phyloP scores from a whole-genome alignment of 2,797 vertebrate genomes.

The Squalus acanthias region DNA sequence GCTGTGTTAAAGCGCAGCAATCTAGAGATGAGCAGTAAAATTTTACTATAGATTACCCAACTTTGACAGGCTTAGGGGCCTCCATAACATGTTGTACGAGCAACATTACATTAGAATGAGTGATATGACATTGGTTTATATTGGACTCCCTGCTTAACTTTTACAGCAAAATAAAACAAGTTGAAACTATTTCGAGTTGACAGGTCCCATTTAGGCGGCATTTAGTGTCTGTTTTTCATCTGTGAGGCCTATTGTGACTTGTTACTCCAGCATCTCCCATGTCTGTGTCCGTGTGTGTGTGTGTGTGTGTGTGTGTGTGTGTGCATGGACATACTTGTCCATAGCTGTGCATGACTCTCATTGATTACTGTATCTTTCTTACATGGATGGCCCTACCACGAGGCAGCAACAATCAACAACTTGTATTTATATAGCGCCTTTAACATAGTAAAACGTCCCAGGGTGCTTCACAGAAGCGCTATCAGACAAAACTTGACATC shows the following conservation, averaged over 20 bases:
- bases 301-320: neutral
- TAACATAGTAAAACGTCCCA: no score
- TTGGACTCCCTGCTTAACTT: neutral
- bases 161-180: neutral
- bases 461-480: no score
- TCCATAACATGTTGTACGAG: neutral
- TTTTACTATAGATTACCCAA: neutral
- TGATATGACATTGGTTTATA: neutral
- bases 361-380: neutral
- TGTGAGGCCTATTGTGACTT: neutral
- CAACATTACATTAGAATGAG: neutral
- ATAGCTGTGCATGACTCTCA: neutral
- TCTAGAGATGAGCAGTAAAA: neutral
- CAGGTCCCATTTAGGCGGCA: neutral
- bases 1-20: no score
- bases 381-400: neutral
- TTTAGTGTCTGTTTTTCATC: neutral
- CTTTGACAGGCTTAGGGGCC: neutral
- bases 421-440: neutral
- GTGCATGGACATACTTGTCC: neutral
- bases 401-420: neutral
- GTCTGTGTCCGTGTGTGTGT: neutral
- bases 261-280: neutral
- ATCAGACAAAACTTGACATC: no score
- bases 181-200: neutral